These are phyloP conservation scores for Theretra japonica DNA, from an alignment of 2,888 invertebrate genomes.

Conservation along the genomic window DNA sequence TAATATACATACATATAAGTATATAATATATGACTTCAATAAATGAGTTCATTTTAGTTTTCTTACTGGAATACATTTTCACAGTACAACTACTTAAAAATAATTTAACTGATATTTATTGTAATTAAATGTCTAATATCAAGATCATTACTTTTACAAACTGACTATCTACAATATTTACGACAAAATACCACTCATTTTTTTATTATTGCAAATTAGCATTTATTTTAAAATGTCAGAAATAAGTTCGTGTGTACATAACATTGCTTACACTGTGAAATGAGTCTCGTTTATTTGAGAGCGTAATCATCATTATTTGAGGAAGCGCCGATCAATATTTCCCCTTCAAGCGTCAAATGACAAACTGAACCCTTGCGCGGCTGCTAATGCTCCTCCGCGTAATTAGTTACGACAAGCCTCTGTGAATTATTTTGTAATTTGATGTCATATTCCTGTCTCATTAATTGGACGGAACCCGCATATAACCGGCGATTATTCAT, in stretches of 20 bases:
- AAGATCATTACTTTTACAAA: background rate
- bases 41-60: no score
- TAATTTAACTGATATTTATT: no score
- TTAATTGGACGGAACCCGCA: slow-evolving; percentile 43
- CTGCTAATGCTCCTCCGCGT: slow-evolving; percentile 36
- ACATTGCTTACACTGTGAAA: slow-evolving; percentile 3
- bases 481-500: slow-evolving; percentile 43
- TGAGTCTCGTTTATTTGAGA: slow-evolving; percentile 19
- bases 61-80: no score
- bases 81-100: no score
- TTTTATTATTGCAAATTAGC: background rate
- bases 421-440: slow-evolving; percentile 71
- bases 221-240: background rate
- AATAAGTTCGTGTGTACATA: slow-evolving; percentile 25
- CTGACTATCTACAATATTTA: background rate
- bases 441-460: slow-evolving; percentile 58
- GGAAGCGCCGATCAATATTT: slow-evolving; percentile 60
- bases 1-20: no score
- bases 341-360: slow-evolving; percentile 68
- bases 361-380: slow-evolving; percentile 45
- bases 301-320: slow-evolving; percentile 37
- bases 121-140: background rate
- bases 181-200: background rate
- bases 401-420: slow-evolving; percentile 58
- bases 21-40: no score